phyloP scores from a whole-genome alignment of 2,113 vertebrate genomes.

The Pipa parva region DNA sequence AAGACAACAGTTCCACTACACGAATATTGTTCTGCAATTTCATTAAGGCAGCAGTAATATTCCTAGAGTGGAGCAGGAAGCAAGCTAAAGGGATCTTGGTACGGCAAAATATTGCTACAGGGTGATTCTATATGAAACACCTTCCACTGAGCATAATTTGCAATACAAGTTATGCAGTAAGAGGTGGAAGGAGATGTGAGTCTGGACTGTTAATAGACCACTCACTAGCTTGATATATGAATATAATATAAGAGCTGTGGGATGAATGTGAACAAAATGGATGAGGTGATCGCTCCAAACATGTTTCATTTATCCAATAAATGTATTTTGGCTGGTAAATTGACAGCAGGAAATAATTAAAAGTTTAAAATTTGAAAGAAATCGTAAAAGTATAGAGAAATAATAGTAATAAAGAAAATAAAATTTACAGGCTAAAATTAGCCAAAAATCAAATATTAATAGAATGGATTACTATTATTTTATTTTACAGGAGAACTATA shows the following conservation, averaged over 20 bases:
- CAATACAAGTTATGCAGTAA: conserved; percentile 9
- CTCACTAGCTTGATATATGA: background rate
- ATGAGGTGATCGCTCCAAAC: conserved; percentile 44
- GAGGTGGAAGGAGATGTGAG: conserved; percentile 10
- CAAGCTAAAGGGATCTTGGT: conserved; percentile 1
- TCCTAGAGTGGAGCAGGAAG: conserved; percentile 2
- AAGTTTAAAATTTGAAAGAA: background rate
- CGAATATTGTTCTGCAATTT: conserved; percentile 8
- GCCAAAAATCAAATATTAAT: too few relatives aligned
- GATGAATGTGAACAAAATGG: conserved; percentile 41
- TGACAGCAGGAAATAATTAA: conserved; percentile 15
- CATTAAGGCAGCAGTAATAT: conserved; percentile 28
- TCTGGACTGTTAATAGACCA: conserved; percentile 1
- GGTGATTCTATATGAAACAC: conserved; percentile 38
- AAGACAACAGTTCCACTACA: conserved; percentile 5
- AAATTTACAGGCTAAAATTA: too few relatives aligned
- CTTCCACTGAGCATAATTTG: conserved; percentile 26
- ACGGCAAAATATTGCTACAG: conserved; percentile 13
- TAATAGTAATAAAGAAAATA: background rate
- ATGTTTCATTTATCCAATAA: too few relatives aligned
- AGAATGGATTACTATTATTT: too few relatives aligned
- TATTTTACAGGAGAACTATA: too few relatives aligned
- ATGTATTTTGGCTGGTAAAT: conserved; percentile 47
- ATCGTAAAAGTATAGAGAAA: background rate
- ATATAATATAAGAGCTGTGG: background rate